These are phyloP conservation scores for Blastomussa wellsi DNA, from an alignment of 92 coral and sea anemone genomes.

Conservation along the genomic window DNA sequence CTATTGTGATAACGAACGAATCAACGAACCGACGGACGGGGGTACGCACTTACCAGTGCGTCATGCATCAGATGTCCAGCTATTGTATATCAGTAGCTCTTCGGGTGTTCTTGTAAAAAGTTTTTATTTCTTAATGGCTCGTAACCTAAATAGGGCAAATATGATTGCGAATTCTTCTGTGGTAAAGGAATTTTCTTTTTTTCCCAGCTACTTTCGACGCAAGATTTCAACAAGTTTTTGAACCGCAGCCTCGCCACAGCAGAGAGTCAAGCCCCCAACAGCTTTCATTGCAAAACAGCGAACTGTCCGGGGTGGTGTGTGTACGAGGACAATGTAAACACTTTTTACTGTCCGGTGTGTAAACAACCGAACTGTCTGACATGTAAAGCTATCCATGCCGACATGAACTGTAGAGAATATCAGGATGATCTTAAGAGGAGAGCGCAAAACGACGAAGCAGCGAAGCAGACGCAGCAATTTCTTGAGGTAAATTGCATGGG, in stretches of 20 bases:
- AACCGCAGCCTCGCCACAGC: conserved; percentile 95
- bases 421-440: conserved; percentile 94
- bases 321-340: conserved; percentile 93
- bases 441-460: conserved; percentile 86
- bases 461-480: conserved; percentile 81
- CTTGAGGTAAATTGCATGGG: conserved; percentile 66
- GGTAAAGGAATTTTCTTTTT: neutral
- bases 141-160: no score
- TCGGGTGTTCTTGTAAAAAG: no score
- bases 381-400: conserved; percentile 90
- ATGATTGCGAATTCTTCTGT: neutral
- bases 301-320: conserved; percentile 99
- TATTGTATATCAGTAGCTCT: no score
- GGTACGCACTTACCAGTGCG: no score
- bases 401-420: conserved; percentile 91
- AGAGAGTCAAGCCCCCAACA: conserved; percentile 93
- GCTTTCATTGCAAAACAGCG: conserved; percentile 96
- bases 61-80: no score
- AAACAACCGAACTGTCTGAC: conserved; percentile 85
- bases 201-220: conserved; percentile 70
- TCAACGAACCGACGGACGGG: no score
- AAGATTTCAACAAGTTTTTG: conserved; percentile 92
- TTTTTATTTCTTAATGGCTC: no score
- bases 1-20: no score
- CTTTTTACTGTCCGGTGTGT: conserved; percentile 92